Evolutionary conservation across 1,140 invertebrate species (phyloP), one percentile per base, ranked within the genome.

Genomic region (Hycleus phaleratus): DNA sequence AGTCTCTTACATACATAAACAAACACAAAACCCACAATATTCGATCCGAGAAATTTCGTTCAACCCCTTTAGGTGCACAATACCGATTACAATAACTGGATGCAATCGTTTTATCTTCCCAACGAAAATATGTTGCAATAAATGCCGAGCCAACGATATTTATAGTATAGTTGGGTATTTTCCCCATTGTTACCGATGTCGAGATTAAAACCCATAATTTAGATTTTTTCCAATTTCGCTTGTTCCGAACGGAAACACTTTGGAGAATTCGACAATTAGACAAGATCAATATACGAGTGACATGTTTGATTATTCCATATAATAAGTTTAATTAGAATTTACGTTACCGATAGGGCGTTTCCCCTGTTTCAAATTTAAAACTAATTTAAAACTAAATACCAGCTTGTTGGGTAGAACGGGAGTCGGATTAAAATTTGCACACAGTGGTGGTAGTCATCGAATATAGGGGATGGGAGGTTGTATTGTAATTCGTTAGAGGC

Each of bases 131-230:
- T 65, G 62, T 65, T 56, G 61, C 61, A 65, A 65, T 66, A 62
- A 50, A 61, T 32, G 62, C 62, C 62, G 61, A 59, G 44, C 45
- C 44, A 48, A 54, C 51, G 61, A 69, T 66, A 69, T 69, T 69
- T 69, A 69, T 68, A 61, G 59, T 56, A 60, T 48, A 58, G 62
- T 63, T 67, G 62, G 60, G 57, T 64, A 58, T 63, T 67, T 65
- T 63, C 65, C 64, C 63, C 57, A 62, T 53, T 55, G 49, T 59
- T 58, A 52, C 56, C 39, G 38, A 57, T 45, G 56, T 54, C 66
- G 62, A 69, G 68, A 69, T 69, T 69, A 69, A 69, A 69, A 68
- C 63, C 59, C 68, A 66, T 69, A 69, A 69, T 59, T 68, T 69
- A 68, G 18, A 18, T 18, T 68, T 67, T 68, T 68, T 68, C 66